A percentile compares a stretch with the other conserved stretches of the same genome.
phyloP scores from a whole-genome alignment of 2,113 vertebrate genomes.

The Mixornis gularis region DNA sequence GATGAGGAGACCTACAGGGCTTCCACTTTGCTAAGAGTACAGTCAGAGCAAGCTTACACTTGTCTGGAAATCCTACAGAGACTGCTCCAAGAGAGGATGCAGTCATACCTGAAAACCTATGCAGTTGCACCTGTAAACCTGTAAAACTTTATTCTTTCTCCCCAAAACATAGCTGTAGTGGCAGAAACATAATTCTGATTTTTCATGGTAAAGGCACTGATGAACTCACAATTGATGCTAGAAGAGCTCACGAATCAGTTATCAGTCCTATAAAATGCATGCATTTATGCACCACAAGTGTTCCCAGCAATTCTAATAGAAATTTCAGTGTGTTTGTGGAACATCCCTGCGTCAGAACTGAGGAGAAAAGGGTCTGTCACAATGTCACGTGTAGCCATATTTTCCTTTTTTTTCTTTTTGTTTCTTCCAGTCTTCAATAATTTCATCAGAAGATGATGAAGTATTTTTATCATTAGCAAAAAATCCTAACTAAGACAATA shows the following conservation, averaged over 20 bases:
- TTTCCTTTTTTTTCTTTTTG: rapidly evolving
- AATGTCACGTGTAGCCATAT: not conserved
- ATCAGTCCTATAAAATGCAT: not conserved
- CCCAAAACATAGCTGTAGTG: not conserved
- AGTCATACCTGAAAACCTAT: not conserved
- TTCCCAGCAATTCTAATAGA: not conserved
- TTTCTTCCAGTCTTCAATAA: not conserved
- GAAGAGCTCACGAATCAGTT: not conserved
- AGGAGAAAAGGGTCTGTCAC: not conserved
- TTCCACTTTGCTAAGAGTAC: not conserved
- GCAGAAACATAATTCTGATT: not conserved
- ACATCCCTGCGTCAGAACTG: not conserved
- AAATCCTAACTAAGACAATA: not conserved
- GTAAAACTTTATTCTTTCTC: not conserved
- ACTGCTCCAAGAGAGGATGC: not conserved
- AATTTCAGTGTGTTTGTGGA: not conserved
- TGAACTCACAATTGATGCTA: not conserved
- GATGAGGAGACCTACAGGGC: slow-evolving; percentile 11
- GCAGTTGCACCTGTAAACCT: not conserved
- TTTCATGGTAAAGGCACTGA: not conserved
- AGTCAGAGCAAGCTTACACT: slow-evolving; percentile 21
- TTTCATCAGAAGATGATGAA: not conserved
- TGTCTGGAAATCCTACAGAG: not conserved
- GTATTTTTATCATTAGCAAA: not conserved
- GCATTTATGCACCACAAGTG: not conserved